These are phyloP conservation scores for Cervus canadensis DNA, from an alignment of 2,113 vertebrate species.

Conservation along the genomic window DNA sequence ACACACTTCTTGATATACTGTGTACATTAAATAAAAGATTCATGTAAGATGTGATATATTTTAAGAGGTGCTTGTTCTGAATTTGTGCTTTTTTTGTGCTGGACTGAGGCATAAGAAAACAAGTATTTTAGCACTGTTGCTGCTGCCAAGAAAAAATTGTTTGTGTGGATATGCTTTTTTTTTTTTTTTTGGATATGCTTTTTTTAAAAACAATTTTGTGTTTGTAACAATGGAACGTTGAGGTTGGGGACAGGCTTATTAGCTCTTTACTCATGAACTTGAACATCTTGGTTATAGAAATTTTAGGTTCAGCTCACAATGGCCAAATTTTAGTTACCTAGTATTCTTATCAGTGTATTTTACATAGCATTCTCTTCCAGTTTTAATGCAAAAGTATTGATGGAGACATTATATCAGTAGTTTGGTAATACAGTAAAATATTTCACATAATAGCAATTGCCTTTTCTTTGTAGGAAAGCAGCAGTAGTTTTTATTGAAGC, in stretches of 20 bases:
- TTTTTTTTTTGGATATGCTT: not conserved
- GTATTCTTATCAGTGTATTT: not conserved
- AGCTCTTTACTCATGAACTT: not conserved
- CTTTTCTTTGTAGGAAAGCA: not conserved
- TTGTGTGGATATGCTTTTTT: not conserved
- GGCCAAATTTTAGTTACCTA: not conserved
- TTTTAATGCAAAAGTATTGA: constrained; percentile 1
- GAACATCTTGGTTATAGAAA: not conserved
- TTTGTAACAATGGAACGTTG: not conserved
- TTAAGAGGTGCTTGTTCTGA: not conserved
- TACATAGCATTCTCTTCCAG: not conserved
- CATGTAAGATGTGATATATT: not conserved
- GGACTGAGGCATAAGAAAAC: not conserved
- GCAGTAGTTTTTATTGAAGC: not conserved
- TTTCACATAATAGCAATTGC: not conserved
- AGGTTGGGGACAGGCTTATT: not conserved
- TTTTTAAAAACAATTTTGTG: not conserved
- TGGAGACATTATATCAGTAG: not conserved
- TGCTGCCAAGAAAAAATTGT: constrained; percentile 14
- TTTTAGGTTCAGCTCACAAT: not conserved
- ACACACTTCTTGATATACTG: not conserved
- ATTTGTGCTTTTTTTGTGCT: not conserved
- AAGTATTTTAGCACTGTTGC: not conserved
- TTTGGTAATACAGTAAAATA: not conserved
- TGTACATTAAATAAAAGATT: not conserved